Evolutionary conservation across 2,888 invertebrate genomes (phyloP), one percentile per base, ranked within the genome.

Genomic region (Idaea straminata): DNA sequence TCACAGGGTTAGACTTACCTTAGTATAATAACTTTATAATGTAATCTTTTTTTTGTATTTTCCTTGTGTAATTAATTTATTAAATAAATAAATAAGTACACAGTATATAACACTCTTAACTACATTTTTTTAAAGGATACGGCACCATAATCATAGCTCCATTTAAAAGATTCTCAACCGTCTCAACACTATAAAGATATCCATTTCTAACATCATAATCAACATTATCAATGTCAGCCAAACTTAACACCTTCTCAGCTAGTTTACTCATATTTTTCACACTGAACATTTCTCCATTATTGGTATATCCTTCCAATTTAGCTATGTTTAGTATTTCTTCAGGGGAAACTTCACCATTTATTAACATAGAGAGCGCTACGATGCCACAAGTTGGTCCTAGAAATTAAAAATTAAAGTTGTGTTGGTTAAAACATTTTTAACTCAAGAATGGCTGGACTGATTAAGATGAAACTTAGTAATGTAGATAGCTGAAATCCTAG

Each of bases 281-380:
- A 86, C 96, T 96, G 79, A 97, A 97, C 94, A 98, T 97, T 94
- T 99, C 99, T 7, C 99, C 98, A 76, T 97, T 96, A 74, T 95
- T 95, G 4, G 97, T 97, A 77, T 94, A 97, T 3, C 95, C 94
- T 72, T 93, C 87, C 34, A 88, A 81, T 82, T 94, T 94, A 0
- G 97, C 96, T 72, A 94, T 91, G 67, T 93, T 88, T 1, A 97
- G 88, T 15, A 95, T 92, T 66, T 95, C 89, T 35, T 87, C 92
- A 7, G 93, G 89, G n/a, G 94, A 84, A 5, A 94, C 91, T 65
- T 89, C 88, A 62, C 94, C 94, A 69, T 94, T 93, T 0, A 95
- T 89, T 62, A 96, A 93, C 96, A 98, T 98, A 58, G 96, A 96
- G 38, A 98, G 85, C 3, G 98, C 97, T n/a, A 97, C 96, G 66